These are phyloP conservation scores for Podargus strigoides DNA, from an alignment of 2,797 vertebrate genomes.

Conservation along the genomic window DNA sequence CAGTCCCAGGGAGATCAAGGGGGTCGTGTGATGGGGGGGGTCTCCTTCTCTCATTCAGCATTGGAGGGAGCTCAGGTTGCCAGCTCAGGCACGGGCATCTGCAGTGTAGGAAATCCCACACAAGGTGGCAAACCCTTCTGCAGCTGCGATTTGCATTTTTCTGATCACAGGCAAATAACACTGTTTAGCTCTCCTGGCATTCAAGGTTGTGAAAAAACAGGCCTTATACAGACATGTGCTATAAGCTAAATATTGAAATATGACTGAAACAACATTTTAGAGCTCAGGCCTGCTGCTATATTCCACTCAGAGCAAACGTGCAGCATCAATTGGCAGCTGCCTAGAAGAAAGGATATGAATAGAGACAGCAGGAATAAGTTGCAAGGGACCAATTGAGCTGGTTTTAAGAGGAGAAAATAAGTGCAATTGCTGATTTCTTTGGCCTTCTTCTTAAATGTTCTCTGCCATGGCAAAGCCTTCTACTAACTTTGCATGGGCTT, in stretches of 20 bases:
- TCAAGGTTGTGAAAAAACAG: neutral
- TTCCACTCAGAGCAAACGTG: neutral
- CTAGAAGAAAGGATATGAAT: neutral
- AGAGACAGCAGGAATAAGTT: neutral
- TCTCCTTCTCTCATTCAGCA: accelerated
- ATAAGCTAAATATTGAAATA: neutral
- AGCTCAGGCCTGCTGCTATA: neutral
- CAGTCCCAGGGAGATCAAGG: accelerated
- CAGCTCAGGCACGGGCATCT: accelerated
- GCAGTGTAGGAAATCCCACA: neutral
- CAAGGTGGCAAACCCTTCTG: slow-evolving; percentile 2
- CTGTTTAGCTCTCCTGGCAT: neutral
- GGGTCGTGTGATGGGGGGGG: accelerated
- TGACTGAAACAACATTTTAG: neutral
- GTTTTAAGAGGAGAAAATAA: neutral
- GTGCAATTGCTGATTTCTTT: neutral
- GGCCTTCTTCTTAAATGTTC: neutral
- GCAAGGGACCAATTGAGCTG: neutral
- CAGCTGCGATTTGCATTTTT: neutral
- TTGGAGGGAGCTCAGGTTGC: neutral
- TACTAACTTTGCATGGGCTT: neutral
- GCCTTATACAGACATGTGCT: neutral
- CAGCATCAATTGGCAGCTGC: neutral
- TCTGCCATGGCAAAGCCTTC: neutral
- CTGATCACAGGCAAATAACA: neutral